A percentile compares a stretch with the other conserved stretches of the same genome.
phyloP scores from a whole-genome alignment of 2,797 vertebrate species.

The Myotis daubentonii region DNA sequence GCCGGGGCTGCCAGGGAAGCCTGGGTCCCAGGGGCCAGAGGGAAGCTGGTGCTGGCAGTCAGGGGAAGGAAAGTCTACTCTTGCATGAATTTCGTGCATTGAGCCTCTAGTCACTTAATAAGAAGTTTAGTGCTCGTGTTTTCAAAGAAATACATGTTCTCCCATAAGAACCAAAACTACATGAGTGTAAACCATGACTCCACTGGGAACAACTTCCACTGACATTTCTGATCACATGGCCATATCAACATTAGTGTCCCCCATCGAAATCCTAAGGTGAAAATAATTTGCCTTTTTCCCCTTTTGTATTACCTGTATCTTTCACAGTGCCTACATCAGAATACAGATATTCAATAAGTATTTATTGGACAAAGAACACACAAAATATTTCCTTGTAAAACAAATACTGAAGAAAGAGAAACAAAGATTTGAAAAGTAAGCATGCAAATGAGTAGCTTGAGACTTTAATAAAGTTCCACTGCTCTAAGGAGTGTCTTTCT shows the following conservation, averaged over 20 bases:
- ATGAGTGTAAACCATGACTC: neutral
- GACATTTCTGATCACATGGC: neutral
- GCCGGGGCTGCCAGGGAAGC: too few species aligned
- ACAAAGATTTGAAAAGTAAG: neutral
- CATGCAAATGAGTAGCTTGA: neutral
- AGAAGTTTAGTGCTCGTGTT: neutral
- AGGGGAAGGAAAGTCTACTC: too few species aligned
- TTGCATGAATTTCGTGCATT: too few species aligned
- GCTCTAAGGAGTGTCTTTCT: neutral
- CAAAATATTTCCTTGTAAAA: neutral
- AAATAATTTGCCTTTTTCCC: neutral
- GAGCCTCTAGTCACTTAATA: neutral
- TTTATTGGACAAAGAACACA: neutral
- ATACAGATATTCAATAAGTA: neutral
- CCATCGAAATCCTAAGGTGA: neutral
- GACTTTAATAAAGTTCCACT: neutral
- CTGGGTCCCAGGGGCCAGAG: too few species aligned
- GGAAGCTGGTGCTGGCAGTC: too few species aligned
- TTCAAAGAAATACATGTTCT: conserved; percentile 16
- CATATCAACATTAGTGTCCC: neutral
- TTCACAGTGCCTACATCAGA: neutral
- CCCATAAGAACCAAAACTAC: neutral
- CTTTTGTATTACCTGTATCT: neutral
- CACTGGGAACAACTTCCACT: neutral
- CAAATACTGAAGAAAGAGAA: neutral